These are phyloP conservation scores for Tachyglossus aculeatus DNA, from an alignment of 2,797 vertebrate genomes.

Conservation along the genomic window DNA sequence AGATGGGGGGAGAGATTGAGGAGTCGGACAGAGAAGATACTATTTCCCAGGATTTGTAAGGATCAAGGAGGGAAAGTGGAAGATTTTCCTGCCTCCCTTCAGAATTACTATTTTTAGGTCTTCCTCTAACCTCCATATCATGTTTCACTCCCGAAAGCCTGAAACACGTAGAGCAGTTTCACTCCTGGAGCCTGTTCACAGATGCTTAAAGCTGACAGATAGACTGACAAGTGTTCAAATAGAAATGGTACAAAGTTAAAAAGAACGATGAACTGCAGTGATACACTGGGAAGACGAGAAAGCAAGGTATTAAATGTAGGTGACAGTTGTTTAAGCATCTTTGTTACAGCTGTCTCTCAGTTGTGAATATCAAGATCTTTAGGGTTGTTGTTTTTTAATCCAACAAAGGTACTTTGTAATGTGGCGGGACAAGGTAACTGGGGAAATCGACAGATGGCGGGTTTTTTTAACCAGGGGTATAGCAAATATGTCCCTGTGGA, in stretches of 20 bases:
- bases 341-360: conserved; percentile 2
- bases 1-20: too few species aligned
- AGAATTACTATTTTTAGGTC: too few species aligned
- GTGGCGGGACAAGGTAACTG: neutral
- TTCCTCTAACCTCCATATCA: neutral
- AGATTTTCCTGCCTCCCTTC: too few species aligned
- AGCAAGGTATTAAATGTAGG: neutral
- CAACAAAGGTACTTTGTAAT: conserved; percentile 4
- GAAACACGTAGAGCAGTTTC: conserved; percentile 18
- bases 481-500: conserved; percentile 13
- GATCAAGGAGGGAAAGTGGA: too few species aligned
- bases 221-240: neutral
- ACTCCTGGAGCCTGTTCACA: neutral
- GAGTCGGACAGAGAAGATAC: too few species aligned
- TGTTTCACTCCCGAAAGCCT: conserved; percentile 14
- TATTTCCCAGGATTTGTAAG: too few species aligned
- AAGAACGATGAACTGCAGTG: conserved; percentile 34
- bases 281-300: neutral
- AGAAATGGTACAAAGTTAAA: conserved; percentile 15
- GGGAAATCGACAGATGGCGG: conserved; percentile 2
- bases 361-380: conserved; percentile 5
- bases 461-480: conserved; percentile 4
- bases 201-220: conserved; percentile 7
- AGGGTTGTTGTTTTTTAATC: neutral
- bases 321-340: neutral